Evolutionary conservation across 2,888 invertebrate species (phyloP).

Genomic region (Xanthorhoe designata): DNA sequence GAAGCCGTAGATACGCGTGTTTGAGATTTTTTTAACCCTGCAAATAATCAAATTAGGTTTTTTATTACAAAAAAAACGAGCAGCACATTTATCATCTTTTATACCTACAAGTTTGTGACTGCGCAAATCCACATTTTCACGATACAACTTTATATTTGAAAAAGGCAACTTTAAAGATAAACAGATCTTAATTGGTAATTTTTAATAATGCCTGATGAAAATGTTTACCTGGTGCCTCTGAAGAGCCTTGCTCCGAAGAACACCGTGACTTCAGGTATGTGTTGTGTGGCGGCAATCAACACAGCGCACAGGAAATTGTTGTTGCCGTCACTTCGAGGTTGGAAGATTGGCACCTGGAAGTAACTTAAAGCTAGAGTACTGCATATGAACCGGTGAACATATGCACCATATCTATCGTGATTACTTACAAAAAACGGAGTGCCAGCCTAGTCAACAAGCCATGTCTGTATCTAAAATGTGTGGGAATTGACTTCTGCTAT

Average conservation of each 20-base stretch:
- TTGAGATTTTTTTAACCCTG: constrained; percentile 91
- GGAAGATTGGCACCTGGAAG: constrained; percentile 94
- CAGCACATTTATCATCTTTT: too few relatives aligned
- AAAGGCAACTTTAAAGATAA: too few relatives aligned
- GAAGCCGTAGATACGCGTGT: constrained; percentile 92
- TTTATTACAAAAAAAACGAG: too few relatives aligned
- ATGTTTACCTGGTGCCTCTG: constrained; percentile 91
- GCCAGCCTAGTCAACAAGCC: background rate
- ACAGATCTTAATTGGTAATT: too few relatives aligned
- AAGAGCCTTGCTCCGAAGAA: constrained; percentile 95
- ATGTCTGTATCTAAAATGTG: background rate
- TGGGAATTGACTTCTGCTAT: background rate
- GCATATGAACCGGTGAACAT: too few relatives aligned
- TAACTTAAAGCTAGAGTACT: too few relatives aligned
- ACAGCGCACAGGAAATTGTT: constrained; percentile 96
- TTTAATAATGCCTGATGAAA: too few relatives aligned
- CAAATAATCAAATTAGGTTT: background rate
- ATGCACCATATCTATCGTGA: too few relatives aligned
- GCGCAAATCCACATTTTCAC: too few relatives aligned
- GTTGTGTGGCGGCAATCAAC: constrained; percentile 94
- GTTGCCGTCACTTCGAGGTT: constrained; percentile 96
- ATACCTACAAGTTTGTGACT: too few relatives aligned
- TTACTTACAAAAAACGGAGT: too few relatives aligned
- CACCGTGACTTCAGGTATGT: constrained; percentile 97
- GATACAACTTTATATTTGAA: too few relatives aligned